Conservation (phyloP, 1,140 invertebrate species). For the Drosophila azteca region DNA sequence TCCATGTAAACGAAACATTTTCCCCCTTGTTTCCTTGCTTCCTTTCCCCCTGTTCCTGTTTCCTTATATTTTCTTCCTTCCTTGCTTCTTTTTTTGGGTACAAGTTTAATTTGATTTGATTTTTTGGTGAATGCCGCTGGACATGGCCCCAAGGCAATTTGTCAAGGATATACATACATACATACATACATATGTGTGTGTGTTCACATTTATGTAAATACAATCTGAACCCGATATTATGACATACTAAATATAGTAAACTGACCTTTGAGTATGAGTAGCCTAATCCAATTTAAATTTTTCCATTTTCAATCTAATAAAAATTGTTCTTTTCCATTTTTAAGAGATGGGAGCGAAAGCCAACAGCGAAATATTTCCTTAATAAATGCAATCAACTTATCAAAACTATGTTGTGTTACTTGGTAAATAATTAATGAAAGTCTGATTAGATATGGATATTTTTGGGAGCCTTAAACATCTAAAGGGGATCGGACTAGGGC, state of each 20-base stretch:
- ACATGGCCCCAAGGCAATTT: slow-evolving; percentile 44
- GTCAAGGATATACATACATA: slow-evolving; percentile 12
- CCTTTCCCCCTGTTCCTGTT: not conserved
- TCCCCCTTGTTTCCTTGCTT: not conserved
- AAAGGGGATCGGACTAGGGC: too few relatives aligned
- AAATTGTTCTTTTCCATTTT: too few relatives aligned
- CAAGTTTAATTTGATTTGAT: slow-evolving; percentile 63
- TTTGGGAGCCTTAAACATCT: too few relatives aligned
- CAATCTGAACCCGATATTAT: too few relatives aligned
- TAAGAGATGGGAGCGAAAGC: too few relatives aligned
- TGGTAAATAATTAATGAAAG: too few relatives aligned
- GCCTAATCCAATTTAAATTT: slow-evolving; percentile 1
- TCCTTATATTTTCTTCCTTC: slow-evolving; percentile 1
- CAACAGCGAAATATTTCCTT: too few relatives aligned
- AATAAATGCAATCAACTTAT: too few relatives aligned
- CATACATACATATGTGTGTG: not conserved
- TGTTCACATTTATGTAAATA: not conserved
- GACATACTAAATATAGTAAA: too few relatives aligned
- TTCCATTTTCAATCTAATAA: too few relatives aligned
- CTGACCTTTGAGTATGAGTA: not conserved
- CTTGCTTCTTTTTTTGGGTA: slow-evolving; percentile 11
- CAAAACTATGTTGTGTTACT: too few relatives aligned
- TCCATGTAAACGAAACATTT: slow-evolving; percentile 52
- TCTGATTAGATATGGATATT: too few relatives aligned
- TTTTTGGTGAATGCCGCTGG: slow-evolving; percentile 30